Evolutionary conservation across 2,113 vertebrate genomes (phyloP).

Genomic region (Oreochromis niloticus): DNA sequence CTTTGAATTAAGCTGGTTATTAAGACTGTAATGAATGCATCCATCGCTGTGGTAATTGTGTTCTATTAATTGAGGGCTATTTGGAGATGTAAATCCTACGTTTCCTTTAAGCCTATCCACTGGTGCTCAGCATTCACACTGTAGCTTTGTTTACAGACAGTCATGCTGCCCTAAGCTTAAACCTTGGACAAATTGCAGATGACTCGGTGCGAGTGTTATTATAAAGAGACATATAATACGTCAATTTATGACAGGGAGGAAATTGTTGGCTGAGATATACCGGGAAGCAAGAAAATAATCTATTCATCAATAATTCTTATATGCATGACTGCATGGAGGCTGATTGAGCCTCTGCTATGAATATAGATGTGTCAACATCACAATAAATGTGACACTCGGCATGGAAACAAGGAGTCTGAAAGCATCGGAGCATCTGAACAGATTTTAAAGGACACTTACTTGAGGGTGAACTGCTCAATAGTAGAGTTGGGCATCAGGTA

Average conservation of each 20-base stretch:
- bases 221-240: background rate
- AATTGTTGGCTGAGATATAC: background rate
- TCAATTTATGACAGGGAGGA: background rate
- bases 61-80: background rate
- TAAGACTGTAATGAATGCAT: background rate
- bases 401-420: background rate
- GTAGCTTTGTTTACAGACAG: background rate
- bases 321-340: background rate
- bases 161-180: background rate
- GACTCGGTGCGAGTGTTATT: background rate
- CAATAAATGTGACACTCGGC: background rate
- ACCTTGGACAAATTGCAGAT: background rate
- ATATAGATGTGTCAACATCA: background rate
- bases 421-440: background rate
- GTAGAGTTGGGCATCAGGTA: conserved; percentile 90
- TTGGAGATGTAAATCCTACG: background rate
- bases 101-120: background rate
- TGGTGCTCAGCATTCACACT: background rate
- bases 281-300: background rate
- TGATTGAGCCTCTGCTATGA: background rate
- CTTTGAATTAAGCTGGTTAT: background rate
- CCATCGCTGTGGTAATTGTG: background rate
- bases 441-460: conserved; percentile 71
- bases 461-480: conserved; percentile 92
- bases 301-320: background rate